Conservation (phyloP, 2,113 vertebrate species). For the Cheilinus undulatus region DNA sequence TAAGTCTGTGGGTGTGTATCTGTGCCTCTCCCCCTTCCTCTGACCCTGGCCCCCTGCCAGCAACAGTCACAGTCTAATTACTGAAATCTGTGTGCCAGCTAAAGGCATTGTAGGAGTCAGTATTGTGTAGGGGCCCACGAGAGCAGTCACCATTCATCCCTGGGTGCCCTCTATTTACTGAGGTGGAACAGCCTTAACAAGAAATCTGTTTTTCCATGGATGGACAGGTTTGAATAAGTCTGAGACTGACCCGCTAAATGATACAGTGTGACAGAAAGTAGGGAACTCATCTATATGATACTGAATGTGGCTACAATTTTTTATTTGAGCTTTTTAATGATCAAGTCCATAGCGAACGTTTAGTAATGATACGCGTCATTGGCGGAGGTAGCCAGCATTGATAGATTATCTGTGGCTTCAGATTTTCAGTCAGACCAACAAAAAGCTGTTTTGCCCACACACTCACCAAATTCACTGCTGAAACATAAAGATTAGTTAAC, state of each 20-base stretch:
- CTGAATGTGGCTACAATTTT: constrained; percentile 24
- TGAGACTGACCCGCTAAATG: constrained; percentile 48
- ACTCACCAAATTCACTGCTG: too few species aligned
- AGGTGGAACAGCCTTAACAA: constrained; percentile 74
- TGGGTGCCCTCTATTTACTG: constrained; percentile 75
- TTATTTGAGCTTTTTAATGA: neutral
- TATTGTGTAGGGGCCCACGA: constrained; percentile 76
- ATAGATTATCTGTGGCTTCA: too few species aligned
- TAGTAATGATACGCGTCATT: too few species aligned
- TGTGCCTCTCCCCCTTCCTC: constrained; percentile 50
- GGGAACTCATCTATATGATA: constrained; percentile 35
- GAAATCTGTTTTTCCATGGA: constrained; percentile 68
- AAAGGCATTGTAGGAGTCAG: constrained; percentile 80
- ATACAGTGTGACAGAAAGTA: constrained; percentile 60
- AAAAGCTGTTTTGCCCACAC: too few species aligned
- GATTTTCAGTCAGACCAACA: too few species aligned
- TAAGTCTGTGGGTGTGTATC: constrained; percentile 15
- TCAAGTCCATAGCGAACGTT: too few species aligned
- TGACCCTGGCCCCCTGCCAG: constrained; percentile 80
- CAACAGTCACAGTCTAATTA: constrained; percentile 84
- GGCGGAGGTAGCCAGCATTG: too few species aligned
- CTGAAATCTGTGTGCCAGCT: constrained; percentile 80
- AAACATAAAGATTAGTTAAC: too few species aligned
- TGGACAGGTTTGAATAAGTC: constrained; percentile 60
- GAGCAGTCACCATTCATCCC: constrained; percentile 75